phyloP scores from a whole-genome alignment of 2,113 vertebrate genomes.

The Cacatua alba region DNA sequence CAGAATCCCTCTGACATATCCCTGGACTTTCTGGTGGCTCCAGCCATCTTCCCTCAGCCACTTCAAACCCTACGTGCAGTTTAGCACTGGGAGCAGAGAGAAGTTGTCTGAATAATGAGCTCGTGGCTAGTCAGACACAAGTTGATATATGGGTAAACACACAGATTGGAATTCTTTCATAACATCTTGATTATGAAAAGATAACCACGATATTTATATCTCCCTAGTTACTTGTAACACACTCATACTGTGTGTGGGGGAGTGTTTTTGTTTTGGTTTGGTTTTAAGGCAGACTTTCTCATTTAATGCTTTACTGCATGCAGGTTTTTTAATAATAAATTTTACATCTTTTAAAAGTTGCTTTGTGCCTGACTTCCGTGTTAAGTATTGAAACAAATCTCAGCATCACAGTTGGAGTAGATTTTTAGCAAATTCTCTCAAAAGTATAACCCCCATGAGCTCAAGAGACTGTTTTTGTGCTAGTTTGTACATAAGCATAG shows the following conservation, averaged over 20 bases:
- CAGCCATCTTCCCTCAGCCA: background rate
- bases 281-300: background rate
- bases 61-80: conserved; percentile 32
- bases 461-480: background rate
- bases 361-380: background rate
- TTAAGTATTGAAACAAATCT: background rate
- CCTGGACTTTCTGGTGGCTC: background rate
- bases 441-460: background rate
- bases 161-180: conserved; percentile 52
- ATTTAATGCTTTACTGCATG: background rate
- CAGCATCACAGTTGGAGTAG: background rate
- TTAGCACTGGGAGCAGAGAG: conserved; percentile 29
- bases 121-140: conserved; percentile 42
- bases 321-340: background rate
- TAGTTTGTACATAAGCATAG: background rate
- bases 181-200: conserved; percentile 50
- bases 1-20: background rate
- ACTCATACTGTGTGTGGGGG: background rate
- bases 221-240: conserved; percentile 14
- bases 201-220: conserved; percentile 42
- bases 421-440: background rate
- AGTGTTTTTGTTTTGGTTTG: background rate
- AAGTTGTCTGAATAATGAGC: conserved; percentile 41
- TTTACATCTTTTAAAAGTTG: background rate
- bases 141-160: conserved; percentile 33